Conservation (phyloP, 2,113 vertebrate genomes). For the Cygnus buccinator region DNA sequence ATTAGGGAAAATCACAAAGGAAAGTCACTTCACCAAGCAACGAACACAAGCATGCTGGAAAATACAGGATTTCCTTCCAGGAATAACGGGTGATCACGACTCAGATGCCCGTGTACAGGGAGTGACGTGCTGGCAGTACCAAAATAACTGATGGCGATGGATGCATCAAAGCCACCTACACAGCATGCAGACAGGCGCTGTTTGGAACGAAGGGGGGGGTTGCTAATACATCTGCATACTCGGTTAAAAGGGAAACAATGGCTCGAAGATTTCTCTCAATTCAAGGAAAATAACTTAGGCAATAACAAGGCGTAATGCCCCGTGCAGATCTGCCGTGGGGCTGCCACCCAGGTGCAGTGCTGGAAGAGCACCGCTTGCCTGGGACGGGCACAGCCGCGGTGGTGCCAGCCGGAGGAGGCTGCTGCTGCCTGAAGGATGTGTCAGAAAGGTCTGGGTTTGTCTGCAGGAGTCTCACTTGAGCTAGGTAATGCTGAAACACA, state of each 20-base stretch:
- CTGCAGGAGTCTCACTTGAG: background rate
- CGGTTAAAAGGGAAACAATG: background rate
- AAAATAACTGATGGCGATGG: background rate
- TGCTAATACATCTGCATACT: background rate
- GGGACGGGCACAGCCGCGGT: background rate
- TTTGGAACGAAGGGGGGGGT: background rate
- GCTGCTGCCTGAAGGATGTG: background rate
- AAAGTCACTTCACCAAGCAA: constrained; percentile 28
- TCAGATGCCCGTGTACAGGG: background rate
- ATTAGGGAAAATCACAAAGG: constrained; percentile 62
- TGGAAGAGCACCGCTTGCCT: background rate
- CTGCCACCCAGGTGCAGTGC: background rate
- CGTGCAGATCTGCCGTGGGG: background rate
- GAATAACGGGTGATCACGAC: accelerated
- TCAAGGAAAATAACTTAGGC: constrained; percentile 56
- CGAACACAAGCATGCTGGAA: constrained; percentile 49
- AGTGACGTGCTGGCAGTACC: background rate
- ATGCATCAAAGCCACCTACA: background rate
- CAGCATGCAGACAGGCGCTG: constrained; percentile 2
- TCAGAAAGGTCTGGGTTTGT: background rate
- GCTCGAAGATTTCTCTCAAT: constrained; percentile 24
- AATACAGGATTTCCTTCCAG: background rate
- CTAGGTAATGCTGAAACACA: background rate
- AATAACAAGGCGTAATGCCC: background rate
- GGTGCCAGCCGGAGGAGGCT: background rate